These are phyloP conservation scores for Papilio protenor DNA, from an alignment of 2,888 invertebrate genomes.

Conservation along the genomic window DNA sequence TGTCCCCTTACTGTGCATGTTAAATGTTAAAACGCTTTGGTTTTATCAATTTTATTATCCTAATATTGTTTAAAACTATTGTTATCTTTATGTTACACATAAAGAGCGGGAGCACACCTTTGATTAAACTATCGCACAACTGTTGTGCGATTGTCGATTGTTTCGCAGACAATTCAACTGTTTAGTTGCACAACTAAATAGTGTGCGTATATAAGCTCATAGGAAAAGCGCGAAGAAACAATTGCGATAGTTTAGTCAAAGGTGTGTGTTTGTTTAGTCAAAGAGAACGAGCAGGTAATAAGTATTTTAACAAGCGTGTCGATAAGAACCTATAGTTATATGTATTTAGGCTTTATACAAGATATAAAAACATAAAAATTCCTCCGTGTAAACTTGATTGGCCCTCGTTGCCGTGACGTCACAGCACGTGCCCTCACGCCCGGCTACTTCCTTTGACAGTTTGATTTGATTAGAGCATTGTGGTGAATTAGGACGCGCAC, in stretches of 20 bases:
- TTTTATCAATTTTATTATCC: not conserved
- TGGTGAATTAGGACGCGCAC: slow-evolving; percentile 41
- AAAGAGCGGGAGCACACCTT: too few relatives aligned
- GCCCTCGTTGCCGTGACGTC: slow-evolving; percentile 28
- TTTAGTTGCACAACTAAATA: too few relatives aligned
- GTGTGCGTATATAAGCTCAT: too few relatives aligned
- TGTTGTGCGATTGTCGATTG: too few relatives aligned
- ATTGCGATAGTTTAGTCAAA: too few relatives aligned
- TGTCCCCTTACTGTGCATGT: not conserved
- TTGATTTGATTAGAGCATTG: slow-evolving; percentile 45
- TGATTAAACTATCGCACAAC: too few relatives aligned
- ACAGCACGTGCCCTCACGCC: slow-evolving; percentile 43
- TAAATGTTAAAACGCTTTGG: not conserved
- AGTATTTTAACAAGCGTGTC: too few relatives aligned
- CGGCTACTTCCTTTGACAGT: slow-evolving; percentile 44
- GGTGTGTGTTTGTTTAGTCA: too few relatives aligned
- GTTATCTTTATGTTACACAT: too few relatives aligned
- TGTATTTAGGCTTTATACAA: not conserved
- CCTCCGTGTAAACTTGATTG: not conserved
- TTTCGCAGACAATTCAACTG: too few relatives aligned
- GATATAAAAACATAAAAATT: not conserved
- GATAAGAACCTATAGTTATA: not conserved
- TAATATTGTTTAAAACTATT: not conserved
- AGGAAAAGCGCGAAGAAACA: too few relatives aligned
- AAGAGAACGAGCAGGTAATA: too few relatives aligned